Conservation (phyloP, 2,113 vertebrate genomes). For the Campylorhamphus procurvoides region DNA sequence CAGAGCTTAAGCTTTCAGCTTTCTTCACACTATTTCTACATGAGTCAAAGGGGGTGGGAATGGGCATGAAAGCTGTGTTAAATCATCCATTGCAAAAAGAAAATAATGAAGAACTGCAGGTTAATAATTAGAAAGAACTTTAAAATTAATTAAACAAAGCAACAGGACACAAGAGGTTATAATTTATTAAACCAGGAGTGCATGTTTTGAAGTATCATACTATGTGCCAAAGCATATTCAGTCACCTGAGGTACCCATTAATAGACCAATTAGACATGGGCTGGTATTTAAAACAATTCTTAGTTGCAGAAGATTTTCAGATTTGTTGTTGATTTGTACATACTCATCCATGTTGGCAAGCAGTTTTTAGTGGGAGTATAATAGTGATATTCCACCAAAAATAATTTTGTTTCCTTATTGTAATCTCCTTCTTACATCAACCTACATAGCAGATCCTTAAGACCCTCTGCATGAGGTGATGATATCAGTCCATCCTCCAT, state of each 20-base stretch:
- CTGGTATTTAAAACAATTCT: background rate
- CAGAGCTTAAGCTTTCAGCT: background rate
- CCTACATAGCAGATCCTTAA: rapidly evolving
- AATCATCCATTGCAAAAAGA: background rate
- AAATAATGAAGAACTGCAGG: constrained; percentile 4
- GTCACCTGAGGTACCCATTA: background rate
- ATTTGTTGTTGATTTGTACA: background rate
- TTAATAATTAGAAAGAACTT: constrained; percentile 19
- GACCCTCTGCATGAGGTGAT: background rate
- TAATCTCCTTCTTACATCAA: background rate
- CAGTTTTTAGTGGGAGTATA: background rate
- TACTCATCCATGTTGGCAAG: background rate
- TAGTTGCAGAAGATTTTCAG: background rate
- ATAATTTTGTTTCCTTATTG: background rate
- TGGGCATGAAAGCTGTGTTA: background rate
- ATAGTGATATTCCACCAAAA: rapidly evolving
- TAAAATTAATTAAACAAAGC: constrained; percentile 8
- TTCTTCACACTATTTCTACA: background rate
- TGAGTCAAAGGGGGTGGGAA: background rate
- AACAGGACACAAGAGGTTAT: background rate
- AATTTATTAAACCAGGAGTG: background rate
- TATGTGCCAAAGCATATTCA: background rate
- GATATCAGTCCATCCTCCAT: background rate
- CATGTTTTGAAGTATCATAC: background rate
- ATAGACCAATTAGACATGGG: background rate